phyloP scores from a whole-genome alignment of 1,140 invertebrate genomes.

The Yoshiicerus persimilis region DNA sequence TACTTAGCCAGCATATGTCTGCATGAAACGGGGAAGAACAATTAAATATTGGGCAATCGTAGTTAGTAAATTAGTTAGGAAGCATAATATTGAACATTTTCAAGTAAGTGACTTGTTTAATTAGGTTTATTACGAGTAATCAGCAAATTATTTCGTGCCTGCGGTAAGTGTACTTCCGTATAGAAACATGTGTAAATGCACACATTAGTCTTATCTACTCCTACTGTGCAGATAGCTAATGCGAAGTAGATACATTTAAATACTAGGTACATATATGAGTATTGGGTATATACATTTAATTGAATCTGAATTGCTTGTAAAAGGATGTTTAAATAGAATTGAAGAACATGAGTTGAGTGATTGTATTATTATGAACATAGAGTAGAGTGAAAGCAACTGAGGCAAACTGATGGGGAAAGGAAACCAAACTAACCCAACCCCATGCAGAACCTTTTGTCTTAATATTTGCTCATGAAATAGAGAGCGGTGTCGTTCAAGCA shows the following conservation, averaged over 20 bases:
- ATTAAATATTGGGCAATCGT: neutral
- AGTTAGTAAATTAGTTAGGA: too few relatives aligned
- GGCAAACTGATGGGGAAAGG: neutral
- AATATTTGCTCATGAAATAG: constrained; percentile 22
- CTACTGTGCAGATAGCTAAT: too few relatives aligned
- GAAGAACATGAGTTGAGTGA: neutral
- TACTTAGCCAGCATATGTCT: neutral
- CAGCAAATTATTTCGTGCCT: too few relatives aligned
- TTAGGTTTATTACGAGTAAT: too few relatives aligned
- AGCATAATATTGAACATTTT: too few relatives aligned
- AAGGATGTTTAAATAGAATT: neutral
- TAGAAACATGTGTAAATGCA: too few relatives aligned
- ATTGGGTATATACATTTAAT: too few relatives aligned
- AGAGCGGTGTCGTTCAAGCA: neutral
- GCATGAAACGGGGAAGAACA: neutral
- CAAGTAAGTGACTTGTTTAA: too few relatives aligned
- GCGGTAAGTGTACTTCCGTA: too few relatives aligned
- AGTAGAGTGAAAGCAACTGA: neutral
- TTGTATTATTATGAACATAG: neutral
- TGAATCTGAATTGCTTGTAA: neutral
- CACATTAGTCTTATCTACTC: too few relatives aligned
- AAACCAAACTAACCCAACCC: neutral
- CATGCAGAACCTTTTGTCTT: neutral
- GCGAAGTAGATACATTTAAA: too few relatives aligned
- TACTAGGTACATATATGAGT: neutral